These are phyloP conservation scores for Azorinus chamasolen DNA, from an alignment of 2,888 invertebrate genomes.

Conservation along the genomic window DNA sequence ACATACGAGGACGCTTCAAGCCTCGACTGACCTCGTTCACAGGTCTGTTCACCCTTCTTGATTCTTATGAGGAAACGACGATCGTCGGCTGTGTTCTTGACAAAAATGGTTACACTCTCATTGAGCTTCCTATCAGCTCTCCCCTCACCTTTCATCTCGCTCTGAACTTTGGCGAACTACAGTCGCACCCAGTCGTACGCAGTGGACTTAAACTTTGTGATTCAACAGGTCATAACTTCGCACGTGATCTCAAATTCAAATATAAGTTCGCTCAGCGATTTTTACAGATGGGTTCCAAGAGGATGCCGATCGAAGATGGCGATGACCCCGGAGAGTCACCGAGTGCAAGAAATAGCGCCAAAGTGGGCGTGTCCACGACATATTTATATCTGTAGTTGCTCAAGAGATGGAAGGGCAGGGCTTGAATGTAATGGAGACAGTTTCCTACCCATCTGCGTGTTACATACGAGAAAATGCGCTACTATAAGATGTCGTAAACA, in stretches of 20 bases:
- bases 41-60: constrained; percentile 76
- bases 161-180: constrained; percentile 71
- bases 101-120: constrained; percentile 69
- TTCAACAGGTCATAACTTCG: constrained; percentile 61
- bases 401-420: too few species aligned
- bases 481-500: too few species aligned
- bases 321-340: constrained; percentile 72
- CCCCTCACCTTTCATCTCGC: constrained; percentile 77
- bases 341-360: constrained; percentile 73
- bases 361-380: constrained; percentile 70
- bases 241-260: constrained; percentile 77
- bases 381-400: constrained; percentile 67
- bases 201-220: constrained; percentile 71
- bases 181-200: constrained; percentile 68
- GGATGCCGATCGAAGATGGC: constrained; percentile 51
- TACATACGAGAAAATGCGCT: too few species aligned
- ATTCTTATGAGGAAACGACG: constrained; percentile 77
- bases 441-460: too few species aligned
- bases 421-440: too few species aligned
- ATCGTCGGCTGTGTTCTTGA: constrained; percentile 75
- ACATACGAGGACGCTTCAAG: constrained; percentile 72
- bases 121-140: constrained; percentile 76
- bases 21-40: constrained; percentile 76
- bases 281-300: constrained; percentile 59
- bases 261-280: constrained; percentile 77